Evolutionary conservation across 1,140 invertebrate species (phyloP).

Genomic region (Pinna nobilis): DNA sequence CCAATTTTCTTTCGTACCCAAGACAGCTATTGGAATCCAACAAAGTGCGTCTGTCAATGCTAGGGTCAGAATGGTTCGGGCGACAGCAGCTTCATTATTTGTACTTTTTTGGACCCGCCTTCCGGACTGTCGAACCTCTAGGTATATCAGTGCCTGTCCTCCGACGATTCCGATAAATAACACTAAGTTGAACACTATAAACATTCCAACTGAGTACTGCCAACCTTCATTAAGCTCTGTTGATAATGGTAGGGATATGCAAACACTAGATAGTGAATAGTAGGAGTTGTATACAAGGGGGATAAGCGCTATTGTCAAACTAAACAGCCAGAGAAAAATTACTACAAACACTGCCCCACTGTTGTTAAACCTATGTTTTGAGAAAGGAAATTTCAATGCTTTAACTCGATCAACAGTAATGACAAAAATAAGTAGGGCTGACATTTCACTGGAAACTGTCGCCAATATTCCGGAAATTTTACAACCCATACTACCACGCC

Average conservation of each 20-base stretch:
- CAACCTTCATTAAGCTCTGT: conserved; percentile 70
- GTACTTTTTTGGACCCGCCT: conserved; percentile 77
- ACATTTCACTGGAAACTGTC: conserved; percentile 55
- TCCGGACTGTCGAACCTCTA: conserved; percentile 79
- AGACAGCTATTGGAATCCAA: conserved; percentile 72
- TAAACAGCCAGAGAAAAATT: conserved; percentile 5
- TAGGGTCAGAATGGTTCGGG: conserved; percentile 68
- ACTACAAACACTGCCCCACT: neutral
- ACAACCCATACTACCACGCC: conserved; percentile 54
- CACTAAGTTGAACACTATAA: conserved; percentile 71
- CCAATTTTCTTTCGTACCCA: conserved; percentile 45
- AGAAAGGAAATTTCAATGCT: conserved; percentile 57
- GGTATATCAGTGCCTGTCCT: conserved; percentile 79
- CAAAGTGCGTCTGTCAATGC: conserved; percentile 71
- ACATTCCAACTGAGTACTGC: conserved; percentile 73
- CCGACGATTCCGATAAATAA: conserved; percentile 73
- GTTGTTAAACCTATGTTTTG: conserved; percentile 10
- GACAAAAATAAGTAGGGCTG: conserved; percentile 46
- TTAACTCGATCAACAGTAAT: conserved; percentile 60
- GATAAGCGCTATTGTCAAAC: neutral
- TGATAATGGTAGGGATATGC: conserved; percentile 72
- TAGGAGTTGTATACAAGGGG: conserved; percentile 21
- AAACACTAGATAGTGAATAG: conserved; percentile 72
- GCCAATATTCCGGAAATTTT: conserved; percentile 55
- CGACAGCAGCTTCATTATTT: conserved; percentile 60